Evolutionary conservation across 2,113 vertebrate species (phyloP).

Genomic region (Clarias macrocephalus): DNA sequence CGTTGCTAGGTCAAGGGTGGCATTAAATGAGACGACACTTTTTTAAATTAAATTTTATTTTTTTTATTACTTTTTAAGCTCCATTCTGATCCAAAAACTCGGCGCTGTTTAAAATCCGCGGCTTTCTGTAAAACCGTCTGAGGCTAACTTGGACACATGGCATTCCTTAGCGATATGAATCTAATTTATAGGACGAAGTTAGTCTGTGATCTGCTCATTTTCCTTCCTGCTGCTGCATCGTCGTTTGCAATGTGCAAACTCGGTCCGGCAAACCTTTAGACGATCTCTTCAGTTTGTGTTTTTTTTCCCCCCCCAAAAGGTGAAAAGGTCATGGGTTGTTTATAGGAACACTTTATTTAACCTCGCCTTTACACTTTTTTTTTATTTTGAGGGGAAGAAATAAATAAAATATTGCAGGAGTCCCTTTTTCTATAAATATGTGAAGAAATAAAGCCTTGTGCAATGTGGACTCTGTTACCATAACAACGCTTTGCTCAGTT

Average conservation of each 20-base stretch:
- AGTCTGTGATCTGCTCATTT: too few species aligned
- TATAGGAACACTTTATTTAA: background rate
- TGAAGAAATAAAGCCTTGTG: background rate
- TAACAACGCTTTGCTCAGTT: background rate
- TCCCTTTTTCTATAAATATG: too few species aligned
- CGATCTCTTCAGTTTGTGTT: background rate
- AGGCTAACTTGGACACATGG: too few species aligned
- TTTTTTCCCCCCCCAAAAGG: background rate
- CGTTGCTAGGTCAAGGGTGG: constrained; percentile 45
- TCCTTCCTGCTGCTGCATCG: constrained; percentile 59
- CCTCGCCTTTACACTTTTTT: background rate
- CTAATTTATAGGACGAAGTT: too few species aligned
- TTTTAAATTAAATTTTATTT: too few species aligned
- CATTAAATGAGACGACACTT: constrained; percentile 59
- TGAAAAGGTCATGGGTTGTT: background rate
- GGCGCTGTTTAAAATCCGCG: background rate
- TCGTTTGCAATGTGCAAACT: constrained; percentile 63
- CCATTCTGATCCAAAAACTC: rapidly evolving
- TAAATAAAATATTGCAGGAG: too few species aligned
- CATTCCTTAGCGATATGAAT: too few species aligned
- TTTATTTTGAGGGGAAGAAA: background rate
- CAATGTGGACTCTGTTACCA: background rate
- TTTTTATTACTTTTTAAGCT: background rate
- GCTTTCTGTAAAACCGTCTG: background rate
- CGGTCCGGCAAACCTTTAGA: constrained; percentile 70